Evolutionary conservation across 1,140 invertebrate genomes (phyloP).

Genomic region (Atopsyche davidsoni): DNA sequence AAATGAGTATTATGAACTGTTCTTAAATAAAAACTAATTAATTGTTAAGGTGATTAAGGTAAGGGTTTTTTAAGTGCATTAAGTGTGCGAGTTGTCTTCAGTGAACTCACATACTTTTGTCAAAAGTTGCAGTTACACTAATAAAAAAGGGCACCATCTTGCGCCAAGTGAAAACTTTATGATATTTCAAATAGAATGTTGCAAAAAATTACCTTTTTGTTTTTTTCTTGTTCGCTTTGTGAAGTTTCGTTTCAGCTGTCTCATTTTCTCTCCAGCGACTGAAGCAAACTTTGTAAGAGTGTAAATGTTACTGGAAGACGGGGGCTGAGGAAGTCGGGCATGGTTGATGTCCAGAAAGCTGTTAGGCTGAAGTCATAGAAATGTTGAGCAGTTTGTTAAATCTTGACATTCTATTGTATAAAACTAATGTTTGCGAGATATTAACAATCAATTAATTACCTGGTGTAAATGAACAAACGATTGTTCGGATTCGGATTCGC

Average conservation of each 20-base stretch:
- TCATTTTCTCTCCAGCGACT: slow-evolving; percentile 49
- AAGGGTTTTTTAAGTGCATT: too few species aligned
- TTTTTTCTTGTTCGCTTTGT: slow-evolving; percentile 39
- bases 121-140: too few species aligned
- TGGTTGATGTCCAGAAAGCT: slow-evolving; percentile 44
- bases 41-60: too few species aligned
- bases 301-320: slow-evolving; percentile 46
- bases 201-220: slow-evolving; percentile 35
- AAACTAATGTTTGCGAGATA: neutral
- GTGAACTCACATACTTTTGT: too few species aligned
- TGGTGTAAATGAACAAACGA: slow-evolving; percentile 6
- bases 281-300: slow-evolving; percentile 55
- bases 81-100: too few species aligned
- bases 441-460: neutral
- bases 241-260: slow-evolving; percentile 44
- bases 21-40: too few species aligned
- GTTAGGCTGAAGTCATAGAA: neutral
- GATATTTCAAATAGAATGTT: too few species aligned
- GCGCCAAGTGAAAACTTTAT: too few species aligned
- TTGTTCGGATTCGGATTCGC: slow-evolving; percentile 50
- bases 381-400: too few species aligned
- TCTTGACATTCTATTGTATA: too few species aligned
- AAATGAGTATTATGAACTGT: too few species aligned
- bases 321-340: slow-evolving; percentile 52
- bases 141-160: too few species aligned